Evolutionary conservation across 2,888 invertebrate species (phyloP), one percentile per base, ranked within the genome.

Genomic region (Adela reaumurella): DNA sequence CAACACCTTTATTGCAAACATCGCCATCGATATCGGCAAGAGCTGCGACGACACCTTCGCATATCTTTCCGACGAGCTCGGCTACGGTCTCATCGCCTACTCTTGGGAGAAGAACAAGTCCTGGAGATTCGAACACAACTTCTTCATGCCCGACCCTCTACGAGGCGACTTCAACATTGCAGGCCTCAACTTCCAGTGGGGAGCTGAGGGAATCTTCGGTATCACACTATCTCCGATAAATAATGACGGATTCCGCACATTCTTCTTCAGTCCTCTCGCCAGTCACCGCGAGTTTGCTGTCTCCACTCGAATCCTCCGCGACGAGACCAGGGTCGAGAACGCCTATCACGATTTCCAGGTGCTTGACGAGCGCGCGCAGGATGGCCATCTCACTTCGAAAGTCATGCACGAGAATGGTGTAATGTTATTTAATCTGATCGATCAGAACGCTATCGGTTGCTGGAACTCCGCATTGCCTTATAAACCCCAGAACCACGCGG

Each of bases 101-200:
- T 90, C 90, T 1, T 89, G 87, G 85, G 81, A 84, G 60, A 77
- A 83, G 54, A 87, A 92, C 62, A 86, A 78, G 55, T 91, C 91
- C 0, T 92, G 92, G 92, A 82, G 92, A 54, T 85, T 91, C 60
- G 80, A 77, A 11, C 92, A 92, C 61, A 86, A 88, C 55, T 92
- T 81, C 65, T 92, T 92, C 71, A 83, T 87, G 74, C 91, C 92
- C 0, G 92, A 92, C 64, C 92, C 92, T 0, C 68, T 92, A 3
- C 80, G 83, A 16, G 90, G 90, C 5, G 89, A 91, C 60, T 91
- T 86, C 65, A 89, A 88, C 60, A 84, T 90, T 52, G 90, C 85
- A 4, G 90, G 91, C 0, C 68, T 92, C 11, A 91, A 91, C 64
- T 92, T 91, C 81, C 91, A 92, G 65, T 93, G 92, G 92, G 85